A percentile compares a stretch with the other conserved stretches of the same genome.
phyloP scores from a whole-genome alignment of 2,113 vertebrate species.

The Hystrix brachyura region DNA sequence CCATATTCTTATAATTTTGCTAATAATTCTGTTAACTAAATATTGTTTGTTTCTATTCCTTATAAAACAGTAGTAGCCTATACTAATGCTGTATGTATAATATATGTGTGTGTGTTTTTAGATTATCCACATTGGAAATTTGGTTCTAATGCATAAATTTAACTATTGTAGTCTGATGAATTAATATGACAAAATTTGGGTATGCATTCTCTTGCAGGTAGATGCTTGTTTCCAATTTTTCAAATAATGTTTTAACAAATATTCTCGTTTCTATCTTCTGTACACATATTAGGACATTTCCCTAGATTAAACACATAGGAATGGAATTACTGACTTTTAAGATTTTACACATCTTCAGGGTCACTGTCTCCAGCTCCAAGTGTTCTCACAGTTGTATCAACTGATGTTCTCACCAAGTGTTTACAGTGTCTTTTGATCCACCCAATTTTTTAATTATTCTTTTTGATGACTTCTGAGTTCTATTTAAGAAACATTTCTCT shows the following conservation, averaged over 20 bases:
- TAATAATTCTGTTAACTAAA: too few species aligned
- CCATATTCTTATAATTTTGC: too few species aligned
- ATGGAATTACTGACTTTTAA: neutral
- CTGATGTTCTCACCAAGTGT: neutral
- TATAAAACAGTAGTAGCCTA: too few species aligned
- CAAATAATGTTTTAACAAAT: neutral
- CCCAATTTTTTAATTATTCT: neutral
- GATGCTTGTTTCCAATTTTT: neutral
- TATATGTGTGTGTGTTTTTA: neutral
- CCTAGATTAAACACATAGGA: neutral
- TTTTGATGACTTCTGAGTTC: neutral
- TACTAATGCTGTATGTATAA: neutral
- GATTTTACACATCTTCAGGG: too few species aligned
- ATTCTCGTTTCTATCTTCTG: neutral
- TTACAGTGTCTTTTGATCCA: neutral
- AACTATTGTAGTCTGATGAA: neutral
- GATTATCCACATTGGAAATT: neutral
- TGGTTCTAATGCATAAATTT: neutral
- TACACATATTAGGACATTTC: neutral
- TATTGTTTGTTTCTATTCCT: too few species aligned
- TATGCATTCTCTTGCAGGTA: neutral
- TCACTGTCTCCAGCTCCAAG: too few species aligned
- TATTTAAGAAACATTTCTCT: neutral
- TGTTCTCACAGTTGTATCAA: neutral
- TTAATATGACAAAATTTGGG: neutral